Evolutionary conservation across 2,888 invertebrate species (phyloP), one percentile per base, ranked within the genome.

Genomic region (Diogma glabrata): DNA sequence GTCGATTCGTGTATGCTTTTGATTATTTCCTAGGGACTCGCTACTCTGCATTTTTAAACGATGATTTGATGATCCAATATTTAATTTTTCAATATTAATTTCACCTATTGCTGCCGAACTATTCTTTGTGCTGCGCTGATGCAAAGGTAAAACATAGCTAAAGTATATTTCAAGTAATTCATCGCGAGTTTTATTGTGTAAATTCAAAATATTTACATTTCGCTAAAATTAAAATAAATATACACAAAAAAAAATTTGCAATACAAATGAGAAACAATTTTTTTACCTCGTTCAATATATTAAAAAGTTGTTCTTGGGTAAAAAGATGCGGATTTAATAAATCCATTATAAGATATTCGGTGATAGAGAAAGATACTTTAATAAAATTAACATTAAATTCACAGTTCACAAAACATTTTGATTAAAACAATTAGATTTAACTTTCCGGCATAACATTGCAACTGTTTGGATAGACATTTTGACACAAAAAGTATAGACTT

Each of bases 71-170:
- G 40, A 43, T 4, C 40, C 40, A 43, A 10, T 22, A 22, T 22
- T 20, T 6, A 43, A n/a, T 22, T 20, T 43, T 8, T 6, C 14
- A n/a, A n/a, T n/a, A n/a, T n/a, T n/a, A n/a, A n/a, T n/a, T n/a
- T n/a, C n/a, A n/a, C n/a, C n/a, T n/a, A n/a, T n/a, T n/a, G n/a
- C n/a, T n/a, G n/a, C n/a, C n/a, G n/a, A n/a, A 12, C 2, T 22
- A 3, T 3, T 6, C 6, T 43, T 43, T 8, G 2, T 43, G 12
- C 7, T 22, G 33, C 62, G 54, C 30, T 48, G 52, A 6, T 57
- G 57, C 14, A 62, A 49, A 2, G 64, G 64, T n/a, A 62, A 50
- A 6, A 58, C 61, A 55, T 62, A 64, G 8, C 59, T 59, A 49
- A 58, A 60, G 51, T 60, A 64, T 40, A 65, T 56, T 46, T 57